A percentile compares a stretch with the other conserved stretches of the same genome.
phyloP scores from a whole-genome alignment of 2,888 invertebrate species.

The Lycocerus yunnanus region DNA sequence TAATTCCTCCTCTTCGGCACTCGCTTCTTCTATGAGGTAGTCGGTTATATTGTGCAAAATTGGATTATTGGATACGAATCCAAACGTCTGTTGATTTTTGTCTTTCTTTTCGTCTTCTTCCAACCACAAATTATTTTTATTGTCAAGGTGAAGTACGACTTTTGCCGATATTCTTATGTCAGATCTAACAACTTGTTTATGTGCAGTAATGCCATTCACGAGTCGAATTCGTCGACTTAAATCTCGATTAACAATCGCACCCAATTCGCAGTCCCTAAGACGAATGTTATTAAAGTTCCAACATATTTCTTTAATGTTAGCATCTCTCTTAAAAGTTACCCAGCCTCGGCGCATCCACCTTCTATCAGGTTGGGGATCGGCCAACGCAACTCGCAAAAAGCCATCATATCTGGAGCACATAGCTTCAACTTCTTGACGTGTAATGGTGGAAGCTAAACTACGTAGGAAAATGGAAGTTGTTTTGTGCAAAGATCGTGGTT shows the following conservation, averaged over 20 bases:
- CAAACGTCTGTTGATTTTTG: slow-evolving; percentile 61
- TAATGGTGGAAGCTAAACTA: slow-evolving; percentile 94
- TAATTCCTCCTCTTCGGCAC: slow-evolving; percentile 96
- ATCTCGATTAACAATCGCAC: slow-evolving; percentile 96
- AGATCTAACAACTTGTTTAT: slow-evolving; percentile 84
- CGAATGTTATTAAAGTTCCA: slow-evolving; percentile 97
- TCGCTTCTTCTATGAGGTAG: slow-evolving; percentile 96
- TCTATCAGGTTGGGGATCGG: slow-evolving; percentile 95
- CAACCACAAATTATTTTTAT: slow-evolving; percentile 79
- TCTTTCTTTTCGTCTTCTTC: slow-evolving; percentile 57
- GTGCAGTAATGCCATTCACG: slow-evolving; percentile 87
- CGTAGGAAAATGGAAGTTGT: slow-evolving; percentile 97
- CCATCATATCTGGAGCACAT: slow-evolving; percentile 75
- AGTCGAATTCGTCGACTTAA: slow-evolving; percentile 91
- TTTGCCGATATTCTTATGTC: slow-evolving; percentile 93
- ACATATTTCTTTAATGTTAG: slow-evolving; percentile 99
- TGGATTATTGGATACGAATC: slow-evolving; percentile 85
- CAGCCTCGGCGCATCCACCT: slow-evolving; percentile 97
- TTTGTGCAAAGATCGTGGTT: slow-evolving; percentile 82
- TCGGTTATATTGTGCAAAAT: slow-evolving; percentile 96
- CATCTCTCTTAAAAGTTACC: slow-evolving; percentile 96
- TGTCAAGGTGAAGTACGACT: slow-evolving; percentile 89
- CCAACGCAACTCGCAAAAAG: slow-evolving; percentile 92
- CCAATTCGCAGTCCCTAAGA: slow-evolving; percentile 88
- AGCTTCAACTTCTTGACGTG: slow-evolving; percentile 76